Percentiles rank a stretch among this genome's conserved stretches.
phyloP scores from a whole-genome alignment of 2,113 vertebrate genomes.

The Choloepus hoffmanni region DNA sequence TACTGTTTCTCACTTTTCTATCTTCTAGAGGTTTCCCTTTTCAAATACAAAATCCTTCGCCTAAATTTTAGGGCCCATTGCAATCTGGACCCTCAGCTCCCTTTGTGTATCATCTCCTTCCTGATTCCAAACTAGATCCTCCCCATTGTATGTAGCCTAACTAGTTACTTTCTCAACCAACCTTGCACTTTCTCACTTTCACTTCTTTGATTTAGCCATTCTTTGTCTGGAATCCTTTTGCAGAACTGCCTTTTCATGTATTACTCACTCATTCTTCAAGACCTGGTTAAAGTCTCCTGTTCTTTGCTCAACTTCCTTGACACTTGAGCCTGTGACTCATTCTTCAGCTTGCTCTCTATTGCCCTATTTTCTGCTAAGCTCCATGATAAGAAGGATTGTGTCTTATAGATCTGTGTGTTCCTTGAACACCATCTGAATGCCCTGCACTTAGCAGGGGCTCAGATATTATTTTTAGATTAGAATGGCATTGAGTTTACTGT shows the following conservation, averaged over 20 bases:
- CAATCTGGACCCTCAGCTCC: neutral
- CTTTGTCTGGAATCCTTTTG: neutral
- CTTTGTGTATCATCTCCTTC: neutral
- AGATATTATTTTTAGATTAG: neutral
- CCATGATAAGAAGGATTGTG: fast-evolving
- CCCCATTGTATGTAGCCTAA: neutral
- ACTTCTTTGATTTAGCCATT: neutral
- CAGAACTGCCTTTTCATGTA: neutral
- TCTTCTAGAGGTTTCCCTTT: neutral
- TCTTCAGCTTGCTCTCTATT: neutral
- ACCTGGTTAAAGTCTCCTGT: neutral
- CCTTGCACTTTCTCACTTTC: neutral
- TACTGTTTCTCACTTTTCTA: neutral
- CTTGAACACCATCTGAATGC: neutral
- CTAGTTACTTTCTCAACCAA: neutral
- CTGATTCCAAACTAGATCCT: neutral
- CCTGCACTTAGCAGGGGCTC: neutral
- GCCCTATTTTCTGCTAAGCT: neutral
- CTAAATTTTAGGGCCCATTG: neutral
- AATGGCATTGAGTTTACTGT: neutral
- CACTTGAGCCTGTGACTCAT: neutral
- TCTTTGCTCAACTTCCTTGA: neutral
- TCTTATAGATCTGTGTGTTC: neutral
- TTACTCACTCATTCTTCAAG: neutral
- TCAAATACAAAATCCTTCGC: neutral